These are phyloP conservation scores for Myotis davidii DNA, from an alignment of 2,113 vertebrate species.

Conservation along the genomic window DNA sequence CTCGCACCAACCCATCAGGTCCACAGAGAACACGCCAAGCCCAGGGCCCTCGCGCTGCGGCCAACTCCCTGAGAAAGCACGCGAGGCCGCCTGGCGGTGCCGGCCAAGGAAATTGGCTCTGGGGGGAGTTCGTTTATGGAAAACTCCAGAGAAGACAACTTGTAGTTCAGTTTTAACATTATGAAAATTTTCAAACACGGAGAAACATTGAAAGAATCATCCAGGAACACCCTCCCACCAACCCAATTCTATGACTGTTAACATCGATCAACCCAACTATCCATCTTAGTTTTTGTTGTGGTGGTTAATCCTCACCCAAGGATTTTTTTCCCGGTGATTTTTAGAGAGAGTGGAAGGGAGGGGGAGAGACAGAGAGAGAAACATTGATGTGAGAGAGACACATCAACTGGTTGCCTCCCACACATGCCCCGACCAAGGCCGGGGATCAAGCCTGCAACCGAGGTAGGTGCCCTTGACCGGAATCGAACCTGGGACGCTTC, in stretches of 20 bases:
- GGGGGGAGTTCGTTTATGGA: rapidly evolving
- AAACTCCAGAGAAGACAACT: background rate
- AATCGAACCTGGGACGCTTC: no score
- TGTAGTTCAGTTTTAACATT: background rate
- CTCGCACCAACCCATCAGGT: background rate
- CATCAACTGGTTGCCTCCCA: no score
- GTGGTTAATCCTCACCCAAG: no score
- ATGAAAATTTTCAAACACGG: background rate
- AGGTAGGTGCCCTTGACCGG: no score
- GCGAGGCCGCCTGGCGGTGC: no score
- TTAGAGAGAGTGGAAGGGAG: no score
- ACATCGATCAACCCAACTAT: background rate
- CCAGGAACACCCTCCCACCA: background rate
- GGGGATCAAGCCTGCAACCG: no score
- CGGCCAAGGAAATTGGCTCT: background rate
- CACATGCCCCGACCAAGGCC: no score
- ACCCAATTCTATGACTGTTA: background rate
- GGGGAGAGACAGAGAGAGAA: no score
- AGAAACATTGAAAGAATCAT: background rate
- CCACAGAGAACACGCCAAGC: background rate
- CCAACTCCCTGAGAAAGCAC: background rate
- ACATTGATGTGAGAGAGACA: no score
- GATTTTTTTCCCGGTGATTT: no score
- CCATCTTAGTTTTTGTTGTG: background rate
- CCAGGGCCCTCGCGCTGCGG: background rate